phyloP scores from a whole-genome alignment of 1,140 invertebrate species.

The Drosophila seguyi region DNA sequence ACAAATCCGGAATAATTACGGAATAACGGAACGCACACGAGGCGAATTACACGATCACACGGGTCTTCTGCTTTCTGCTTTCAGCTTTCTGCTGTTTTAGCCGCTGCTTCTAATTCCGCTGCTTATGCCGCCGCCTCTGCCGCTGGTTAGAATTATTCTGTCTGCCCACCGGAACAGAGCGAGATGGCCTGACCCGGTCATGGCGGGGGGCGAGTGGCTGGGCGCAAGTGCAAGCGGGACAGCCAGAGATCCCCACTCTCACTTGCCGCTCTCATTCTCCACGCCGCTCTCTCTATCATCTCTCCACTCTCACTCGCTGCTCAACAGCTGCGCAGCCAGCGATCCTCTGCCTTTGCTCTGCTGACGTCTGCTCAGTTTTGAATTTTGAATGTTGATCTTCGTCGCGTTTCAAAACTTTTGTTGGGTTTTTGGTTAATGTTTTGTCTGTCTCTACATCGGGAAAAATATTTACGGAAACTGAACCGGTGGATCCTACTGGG shows the following conservation, averaged over 20 bases:
- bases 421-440: slow-evolving; percentile 17
- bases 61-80: slow-evolving; percentile 67
- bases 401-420: slow-evolving; percentile 32
- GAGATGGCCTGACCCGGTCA: slow-evolving; percentile 47
- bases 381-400: slow-evolving; percentile 39
- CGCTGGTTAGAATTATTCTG: slow-evolving; percentile 47
- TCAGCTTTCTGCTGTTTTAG: slow-evolving; percentile 60
- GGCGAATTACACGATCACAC: slow-evolving; percentile 82
- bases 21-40: slow-evolving; percentile 73
- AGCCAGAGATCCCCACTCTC: slow-evolving; percentile 25
- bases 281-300: slow-evolving; percentile 10
- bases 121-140: slow-evolving; percentile 32
- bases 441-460: background rate
- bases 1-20: slow-evolving; percentile 54
- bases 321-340: slow-evolving; percentile 15
- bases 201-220: slow-evolving; percentile 7
- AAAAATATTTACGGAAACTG: background rate
- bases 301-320: slow-evolving; percentile 20
- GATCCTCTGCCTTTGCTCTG: slow-evolving; percentile 8
- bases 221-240: slow-evolving; percentile 34
- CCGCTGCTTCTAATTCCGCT: slow-evolving; percentile 63
- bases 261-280: slow-evolving; percentile 10
- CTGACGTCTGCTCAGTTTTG: slow-evolving; percentile 44
- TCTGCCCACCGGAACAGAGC: slow-evolving; percentile 55
- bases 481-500: background rate